These are phyloP conservation scores for Butorides virescens DNA, from an alignment of 2,113 vertebrate genomes.

Conservation along the genomic window DNA sequence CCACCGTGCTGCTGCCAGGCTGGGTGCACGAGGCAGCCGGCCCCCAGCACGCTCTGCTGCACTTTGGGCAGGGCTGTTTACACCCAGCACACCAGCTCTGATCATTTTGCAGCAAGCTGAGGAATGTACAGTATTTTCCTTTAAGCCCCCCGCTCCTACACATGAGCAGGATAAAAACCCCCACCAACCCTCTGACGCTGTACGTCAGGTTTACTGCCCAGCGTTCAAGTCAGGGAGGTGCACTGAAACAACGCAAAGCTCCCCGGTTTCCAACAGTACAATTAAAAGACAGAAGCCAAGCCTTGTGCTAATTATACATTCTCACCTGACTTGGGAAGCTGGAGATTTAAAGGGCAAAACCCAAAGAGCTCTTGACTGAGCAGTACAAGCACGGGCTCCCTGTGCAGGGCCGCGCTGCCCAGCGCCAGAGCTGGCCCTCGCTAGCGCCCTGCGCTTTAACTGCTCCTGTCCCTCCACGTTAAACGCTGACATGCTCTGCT, in stretches of 20 bases:
- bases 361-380: neutral
- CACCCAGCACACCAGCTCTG: neutral
- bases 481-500: neutral
- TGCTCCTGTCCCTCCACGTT: neutral
- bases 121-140: neutral
- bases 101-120: neutral
- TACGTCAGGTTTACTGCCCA: neutral
- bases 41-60: neutral
- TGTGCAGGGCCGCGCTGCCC: neutral
- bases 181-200: neutral
- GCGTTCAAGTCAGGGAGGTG: neutral
- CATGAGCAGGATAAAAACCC: fast-evolving
- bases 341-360: neutral
- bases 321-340: neutral
- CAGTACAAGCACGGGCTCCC: neutral
- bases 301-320: neutral
- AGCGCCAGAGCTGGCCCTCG: fast-evolving
- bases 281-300: neutral
- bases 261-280: neutral
- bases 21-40: fast-evolving
- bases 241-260: neutral
- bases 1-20: fast-evolving
- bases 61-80: neutral
- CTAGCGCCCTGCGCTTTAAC: neutral
- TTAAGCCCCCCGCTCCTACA: neutral